These are phyloP conservation scores for Alaudala cheleensis DNA, from an alignment of 2,113 vertebrate genomes.

Conservation along the genomic window DNA sequence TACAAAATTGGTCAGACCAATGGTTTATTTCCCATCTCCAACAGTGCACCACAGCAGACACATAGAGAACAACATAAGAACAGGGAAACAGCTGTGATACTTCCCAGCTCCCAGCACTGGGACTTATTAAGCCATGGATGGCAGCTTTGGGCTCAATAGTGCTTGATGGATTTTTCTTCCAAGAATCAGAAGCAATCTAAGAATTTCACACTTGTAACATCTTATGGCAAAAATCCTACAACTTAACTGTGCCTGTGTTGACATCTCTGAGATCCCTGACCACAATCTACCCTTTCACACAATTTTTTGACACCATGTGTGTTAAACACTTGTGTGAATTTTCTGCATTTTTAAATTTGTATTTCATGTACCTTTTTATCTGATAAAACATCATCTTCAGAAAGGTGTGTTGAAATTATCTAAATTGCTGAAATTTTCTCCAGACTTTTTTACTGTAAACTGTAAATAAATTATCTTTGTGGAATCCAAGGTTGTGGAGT, in stretches of 20 bases:
- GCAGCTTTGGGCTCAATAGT: background rate
- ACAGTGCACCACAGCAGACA: background rate
- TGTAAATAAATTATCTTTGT: background rate
- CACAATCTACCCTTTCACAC: background rate
- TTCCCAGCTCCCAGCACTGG: background rate
- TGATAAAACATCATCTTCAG: background rate
- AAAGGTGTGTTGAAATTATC: background rate
- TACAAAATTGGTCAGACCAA: background rate
- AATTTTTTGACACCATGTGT: background rate
- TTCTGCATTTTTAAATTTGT: background rate
- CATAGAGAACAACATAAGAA: background rate
- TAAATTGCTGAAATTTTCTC: background rate
- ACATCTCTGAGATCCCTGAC: background rate
- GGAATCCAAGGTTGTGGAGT: background rate
- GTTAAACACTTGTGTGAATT: background rate
- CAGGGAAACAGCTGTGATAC: background rate
- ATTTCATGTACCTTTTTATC: background rate
- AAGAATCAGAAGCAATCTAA: background rate
- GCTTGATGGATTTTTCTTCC: background rate
- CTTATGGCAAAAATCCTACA: background rate
- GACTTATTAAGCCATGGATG: background rate
- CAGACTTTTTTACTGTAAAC: background rate
- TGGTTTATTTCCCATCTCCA: background rate
- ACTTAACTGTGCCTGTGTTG: background rate
- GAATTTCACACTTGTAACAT: background rate